Evolutionary conservation across 2,113 vertebrate genomes (phyloP).

Genomic region (Loxodonta africana): DNA sequence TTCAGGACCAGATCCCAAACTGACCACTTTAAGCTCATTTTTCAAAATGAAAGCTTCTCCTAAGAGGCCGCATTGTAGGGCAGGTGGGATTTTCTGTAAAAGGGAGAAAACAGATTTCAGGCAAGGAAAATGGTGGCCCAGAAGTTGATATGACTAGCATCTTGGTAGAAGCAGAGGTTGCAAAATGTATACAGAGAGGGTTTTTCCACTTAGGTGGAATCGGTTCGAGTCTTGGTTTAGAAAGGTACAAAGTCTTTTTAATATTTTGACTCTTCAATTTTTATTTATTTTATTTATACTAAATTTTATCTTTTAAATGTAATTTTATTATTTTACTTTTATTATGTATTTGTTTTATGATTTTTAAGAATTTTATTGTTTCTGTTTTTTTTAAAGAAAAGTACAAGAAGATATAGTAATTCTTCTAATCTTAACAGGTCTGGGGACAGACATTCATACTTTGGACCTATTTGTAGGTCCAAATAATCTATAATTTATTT

Average conservation of each 20-base stretch:
- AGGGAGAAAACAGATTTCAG: not conserved
- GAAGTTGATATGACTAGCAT: not conserved
- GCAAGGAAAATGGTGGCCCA: not conserved
- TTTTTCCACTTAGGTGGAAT: conserved; percentile 13
- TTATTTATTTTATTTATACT: not conserved
- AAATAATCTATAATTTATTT: not conserved
- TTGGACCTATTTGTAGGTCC: not conserved
- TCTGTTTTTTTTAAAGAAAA: not conserved
- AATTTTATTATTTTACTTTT: not conserved
- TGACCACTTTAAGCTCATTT: no score
- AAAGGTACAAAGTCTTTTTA: not conserved
- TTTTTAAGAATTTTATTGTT: not conserved
- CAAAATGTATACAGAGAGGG: not conserved
- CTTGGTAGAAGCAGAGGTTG: not conserved
- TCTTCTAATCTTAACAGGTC: not conserved
- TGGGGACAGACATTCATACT: not conserved
- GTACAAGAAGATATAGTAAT: not conserved
- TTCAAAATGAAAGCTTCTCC: conserved; percentile 18
- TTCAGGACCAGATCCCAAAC: no score
- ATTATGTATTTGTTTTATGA: not conserved
- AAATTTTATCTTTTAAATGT: not conserved
- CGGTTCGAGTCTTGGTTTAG: not conserved
- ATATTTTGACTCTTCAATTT: not conserved
- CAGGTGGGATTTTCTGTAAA: conserved; percentile 37
- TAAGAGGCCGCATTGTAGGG: not conserved